Evolutionary conservation across 2,797 vertebrate species (phyloP).

Genomic region (Morelia viridis): DNA sequence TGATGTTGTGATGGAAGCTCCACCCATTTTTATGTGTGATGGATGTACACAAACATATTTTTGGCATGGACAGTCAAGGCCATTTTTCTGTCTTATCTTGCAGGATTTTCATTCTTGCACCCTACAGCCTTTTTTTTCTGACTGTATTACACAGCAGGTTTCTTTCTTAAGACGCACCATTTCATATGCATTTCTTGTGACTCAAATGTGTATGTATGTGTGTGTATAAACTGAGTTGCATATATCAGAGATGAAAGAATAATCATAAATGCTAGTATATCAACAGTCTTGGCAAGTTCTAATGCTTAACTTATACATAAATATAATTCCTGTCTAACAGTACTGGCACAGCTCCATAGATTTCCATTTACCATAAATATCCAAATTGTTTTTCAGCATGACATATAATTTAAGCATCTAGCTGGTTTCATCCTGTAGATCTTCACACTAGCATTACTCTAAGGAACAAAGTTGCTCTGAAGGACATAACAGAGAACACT

Average conservation of each 20-base stretch:
- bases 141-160: slow-evolving; percentile 61
- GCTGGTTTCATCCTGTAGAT: slow-evolving; percentile 16
- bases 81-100: slow-evolving; percentile 60
- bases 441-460: background rate
- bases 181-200: slow-evolving; percentile 47
- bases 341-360: background rate
- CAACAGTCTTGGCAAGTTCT: slow-evolving; percentile 30
- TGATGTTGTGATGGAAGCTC: background rate
- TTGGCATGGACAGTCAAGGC: background rate
- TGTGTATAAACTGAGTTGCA: slow-evolving; percentile 11
- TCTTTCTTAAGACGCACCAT: slow-evolving; percentile 59
- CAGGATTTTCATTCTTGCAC: slow-evolving; percentile 51
- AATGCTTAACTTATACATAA: slow-evolving; percentile 20
- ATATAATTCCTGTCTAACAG: slow-evolving; percentile 6
- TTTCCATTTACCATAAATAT: slow-evolving; percentile 31
- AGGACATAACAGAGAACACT: slow-evolving; percentile 20
- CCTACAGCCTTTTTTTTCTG: slow-evolving; percentile 65
- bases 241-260: slow-evolving; percentile 36
- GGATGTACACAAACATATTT: background rate
- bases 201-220: slow-evolving; percentile 42
- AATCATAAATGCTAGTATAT: slow-evolving; percentile 13
- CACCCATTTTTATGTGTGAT: background rate
- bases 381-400: slow-evolving; percentile 19
- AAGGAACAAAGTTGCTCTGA: slow-evolving; percentile 24
- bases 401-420: slow-evolving; percentile 22